Evolutionary conservation across 2,888 invertebrate genomes (phyloP), one percentile per base, ranked within the genome.

Genomic region (Phragmatobia fuliginosa): DNA sequence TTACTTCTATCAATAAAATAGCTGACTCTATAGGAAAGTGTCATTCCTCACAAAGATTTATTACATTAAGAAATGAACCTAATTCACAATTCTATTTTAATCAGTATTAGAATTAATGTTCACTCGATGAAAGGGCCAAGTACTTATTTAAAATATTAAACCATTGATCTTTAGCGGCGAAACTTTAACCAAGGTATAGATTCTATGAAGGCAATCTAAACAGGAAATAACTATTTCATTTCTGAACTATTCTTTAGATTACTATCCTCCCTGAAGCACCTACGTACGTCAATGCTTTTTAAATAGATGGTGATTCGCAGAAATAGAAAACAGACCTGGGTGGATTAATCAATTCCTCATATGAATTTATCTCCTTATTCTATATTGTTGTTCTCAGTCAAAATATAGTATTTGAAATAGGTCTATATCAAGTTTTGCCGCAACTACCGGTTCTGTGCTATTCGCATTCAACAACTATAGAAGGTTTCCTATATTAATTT

Each of bases 11-110:
- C 67, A 79, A 79, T 75, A 73, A 60, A 72, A 68, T 74, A 72
- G 67, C 66, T 68, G 71, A 77, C 75, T 68, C 65, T 80, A 76
- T 79, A 69, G 63, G 78, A 74, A 76, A 79, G 79, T 77, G 78
- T 75, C 75, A 80, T 79, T 45, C 62, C 63, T 7, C 68, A 66
- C 69, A 75, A 66, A 75, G 58, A 68, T 75, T 45, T n/a, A 5
- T n/a, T 28, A 59, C 60, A 45, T 36, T 60, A 67, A 71, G 73
- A 73, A 67, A 81, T 83, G 77, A 78, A 81, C 75, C 36, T 3
- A 36, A n/a, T 36, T 10, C 52, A n/a, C n/a, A 25, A 64, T 64
- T 32, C 33, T n/a, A 33, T 45, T 14, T 31, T 31, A n/a, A n/a
- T n/a, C n/a, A n/a, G n/a, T n/a, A n/a, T n/a, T n/a, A n/a, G n/a